Evolutionary conservation across 2,888 invertebrate species (phyloP).

Genomic region (Rhopalosiphum nymphaeae): DNA sequence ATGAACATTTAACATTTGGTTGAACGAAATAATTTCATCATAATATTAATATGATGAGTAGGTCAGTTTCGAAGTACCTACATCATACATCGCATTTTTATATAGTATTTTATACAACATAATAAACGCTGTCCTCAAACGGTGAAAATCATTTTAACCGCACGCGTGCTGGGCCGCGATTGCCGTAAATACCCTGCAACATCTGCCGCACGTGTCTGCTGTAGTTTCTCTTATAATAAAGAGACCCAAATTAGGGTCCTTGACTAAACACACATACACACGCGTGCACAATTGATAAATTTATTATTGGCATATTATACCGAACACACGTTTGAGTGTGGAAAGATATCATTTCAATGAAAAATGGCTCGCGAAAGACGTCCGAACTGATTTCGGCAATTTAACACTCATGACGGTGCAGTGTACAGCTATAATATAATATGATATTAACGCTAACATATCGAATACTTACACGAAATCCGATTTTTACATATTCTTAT

Average conservation of each 20-base stretch:
- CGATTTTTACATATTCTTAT: neutral
- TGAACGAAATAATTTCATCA: neutral
- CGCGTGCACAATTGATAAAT: neutral
- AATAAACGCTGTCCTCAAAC: neutral
- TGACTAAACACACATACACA: neutral
- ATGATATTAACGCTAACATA: neutral
- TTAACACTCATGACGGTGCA: neutral
- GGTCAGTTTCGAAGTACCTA: neutral
- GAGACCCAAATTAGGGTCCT: constrained; percentile 43
- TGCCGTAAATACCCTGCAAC: constrained; percentile 11
- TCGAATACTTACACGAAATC: neutral
- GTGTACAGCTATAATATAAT: neutral
- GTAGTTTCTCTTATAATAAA: constrained; percentile 44
- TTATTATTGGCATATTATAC: constrained; percentile 13
- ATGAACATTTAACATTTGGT: neutral
- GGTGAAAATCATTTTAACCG: neutral
- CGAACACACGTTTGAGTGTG: neutral
- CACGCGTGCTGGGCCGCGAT: neutral
- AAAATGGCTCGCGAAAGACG: neutral
- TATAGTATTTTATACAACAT: neutral
- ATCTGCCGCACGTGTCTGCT: constrained; percentile 56
- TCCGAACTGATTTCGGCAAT: neutral
- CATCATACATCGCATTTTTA: neutral
- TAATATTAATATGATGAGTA: neutral
- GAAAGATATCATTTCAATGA: neutral